phyloP scores from a whole-genome alignment of 1,140 invertebrate species.

The Brachionus sp. region DNA sequence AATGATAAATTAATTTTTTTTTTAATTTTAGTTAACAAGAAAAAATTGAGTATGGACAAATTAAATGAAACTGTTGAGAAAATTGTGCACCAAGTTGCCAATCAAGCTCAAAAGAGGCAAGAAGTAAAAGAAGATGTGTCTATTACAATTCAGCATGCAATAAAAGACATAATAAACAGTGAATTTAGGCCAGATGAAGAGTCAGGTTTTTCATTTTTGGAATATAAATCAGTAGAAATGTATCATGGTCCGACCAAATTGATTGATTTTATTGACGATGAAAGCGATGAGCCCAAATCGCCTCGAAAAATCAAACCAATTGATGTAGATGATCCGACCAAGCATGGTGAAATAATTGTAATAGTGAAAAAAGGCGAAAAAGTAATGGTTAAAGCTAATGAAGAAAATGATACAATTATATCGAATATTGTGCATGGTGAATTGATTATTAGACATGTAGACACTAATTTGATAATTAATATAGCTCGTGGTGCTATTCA shows the following conservation, averaged over 20 bases:
- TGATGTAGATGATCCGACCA: not conserved
- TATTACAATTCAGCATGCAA: constrained; percentile 10
- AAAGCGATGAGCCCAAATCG: not conserved
- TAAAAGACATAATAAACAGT: constrained; percentile 31
- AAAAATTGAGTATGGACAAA: constrained; percentile 31
- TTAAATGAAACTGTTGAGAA: constrained; percentile 30
- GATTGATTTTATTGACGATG: constrained; percentile 28
- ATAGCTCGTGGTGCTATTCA: constrained; percentile 18
- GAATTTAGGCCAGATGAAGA: constrained; percentile 44
- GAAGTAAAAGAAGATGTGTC: constrained; percentile 45
- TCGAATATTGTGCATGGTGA: constrained; percentile 34
- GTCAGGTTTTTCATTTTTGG: constrained; percentile 32
- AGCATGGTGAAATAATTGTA: constrained; percentile 42
- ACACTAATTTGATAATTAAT: constrained; percentile 37
- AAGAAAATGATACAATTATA: constrained; percentile 37
- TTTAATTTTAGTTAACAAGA: not conserved
- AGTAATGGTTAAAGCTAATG: constrained; percentile 11
- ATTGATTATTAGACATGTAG: constrained; percentile 37
- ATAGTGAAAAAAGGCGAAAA: constrained; percentile 23
- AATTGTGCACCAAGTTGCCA: constrained; percentile 25
- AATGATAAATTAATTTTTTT: not conserved
- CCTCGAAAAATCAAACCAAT: not conserved
- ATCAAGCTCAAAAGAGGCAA: not conserved
- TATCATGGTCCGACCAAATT: constrained; percentile 40
- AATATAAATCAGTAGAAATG: constrained; percentile 28